Conservation (phyloP, 2,113 vertebrate species). For the Passer domesticus region DNA sequence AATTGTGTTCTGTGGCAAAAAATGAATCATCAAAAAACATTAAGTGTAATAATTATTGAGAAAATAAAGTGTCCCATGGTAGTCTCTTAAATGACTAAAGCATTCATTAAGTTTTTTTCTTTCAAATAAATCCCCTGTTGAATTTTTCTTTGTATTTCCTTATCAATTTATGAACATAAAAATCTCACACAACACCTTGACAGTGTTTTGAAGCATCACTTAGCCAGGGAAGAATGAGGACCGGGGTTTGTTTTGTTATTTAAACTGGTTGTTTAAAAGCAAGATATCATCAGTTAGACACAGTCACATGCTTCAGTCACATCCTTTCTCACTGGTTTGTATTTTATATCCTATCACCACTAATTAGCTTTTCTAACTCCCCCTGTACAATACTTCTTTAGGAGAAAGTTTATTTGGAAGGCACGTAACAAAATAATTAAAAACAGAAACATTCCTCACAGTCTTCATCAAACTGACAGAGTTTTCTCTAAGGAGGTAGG, state of each 20-base stretch:
- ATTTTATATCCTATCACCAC: neutral
- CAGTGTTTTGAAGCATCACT: neutral
- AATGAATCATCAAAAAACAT: constrained; percentile 53
- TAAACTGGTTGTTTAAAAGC: neutral
- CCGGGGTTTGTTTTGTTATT: neutral
- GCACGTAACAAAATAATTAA: neutral
- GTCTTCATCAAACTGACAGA: neutral
- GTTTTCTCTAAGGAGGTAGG: neutral
- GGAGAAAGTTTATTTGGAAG: neutral
- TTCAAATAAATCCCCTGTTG: neutral
- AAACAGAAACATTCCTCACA: neutral
- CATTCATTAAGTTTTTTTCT: neutral
- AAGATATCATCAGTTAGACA: neutral
- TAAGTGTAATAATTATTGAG: constrained; percentile 48
- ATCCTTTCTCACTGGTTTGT: neutral
- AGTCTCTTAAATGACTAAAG: constrained; percentile 42
- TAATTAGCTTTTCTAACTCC: neutral
- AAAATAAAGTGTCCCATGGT: constrained; percentile 37
- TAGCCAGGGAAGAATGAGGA: neutral
- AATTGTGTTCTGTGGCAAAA: constrained; percentile 59
- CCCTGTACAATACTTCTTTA: neutral
- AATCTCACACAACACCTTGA: neutral
- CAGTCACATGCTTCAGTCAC: neutral
- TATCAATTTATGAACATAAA: neutral
- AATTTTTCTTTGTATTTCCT: neutral